Evolutionary conservation across 2,888 invertebrate genomes (phyloP), one percentile per base, ranked within the genome.

Genomic region (Orthosia gracilis): DNA sequence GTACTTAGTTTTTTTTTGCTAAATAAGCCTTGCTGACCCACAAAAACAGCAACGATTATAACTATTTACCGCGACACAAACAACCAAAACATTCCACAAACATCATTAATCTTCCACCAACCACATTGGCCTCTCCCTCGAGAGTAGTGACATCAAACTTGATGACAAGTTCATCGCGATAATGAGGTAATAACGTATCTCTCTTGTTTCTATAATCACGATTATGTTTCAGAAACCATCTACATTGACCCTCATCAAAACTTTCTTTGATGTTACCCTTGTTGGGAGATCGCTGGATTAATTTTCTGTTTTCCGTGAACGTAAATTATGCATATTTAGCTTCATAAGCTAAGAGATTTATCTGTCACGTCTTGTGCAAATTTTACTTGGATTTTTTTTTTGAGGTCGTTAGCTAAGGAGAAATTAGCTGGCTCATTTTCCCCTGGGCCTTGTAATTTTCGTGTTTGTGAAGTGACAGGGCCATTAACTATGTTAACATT

Each of bases 231-330:
- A 84, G 82, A 82, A 82, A 85, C 90, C 86, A 92, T 92, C 91
- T 92, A 89, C 87, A 89, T 87, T 90, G 91, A 93, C 93, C 93
- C 93, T 92, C 87, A 90, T 93, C 92, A 92, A 90, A 92, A 91
- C 84, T 92, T 92, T 92, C 90, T 90, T 90, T 91, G 88, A 90
- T 89, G 65, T 84, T 9, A 86, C 86, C 88, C 89, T 85, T 84
- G 89, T 89, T 87, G 81, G 82, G 83, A 86, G 79, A 75, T 76
- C 67, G 72, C 75, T 67, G 88, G 85, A 91, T 89, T 91, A 91
- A 92, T 91, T 91, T 91, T 90, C 89, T 87, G 86, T 85, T 89
- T 86, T 85, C 82, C 86, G 77, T 84, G 71, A 89, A 91, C 88
- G 85, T 89, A 88, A 91, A 91, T 92, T 91, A 89, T 88, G 87